Evolutionary conservation across 1,140 invertebrate genomes (phyloP), one percentile per base, ranked within the genome.

Genomic region (Diorhabda elongata): DNA sequence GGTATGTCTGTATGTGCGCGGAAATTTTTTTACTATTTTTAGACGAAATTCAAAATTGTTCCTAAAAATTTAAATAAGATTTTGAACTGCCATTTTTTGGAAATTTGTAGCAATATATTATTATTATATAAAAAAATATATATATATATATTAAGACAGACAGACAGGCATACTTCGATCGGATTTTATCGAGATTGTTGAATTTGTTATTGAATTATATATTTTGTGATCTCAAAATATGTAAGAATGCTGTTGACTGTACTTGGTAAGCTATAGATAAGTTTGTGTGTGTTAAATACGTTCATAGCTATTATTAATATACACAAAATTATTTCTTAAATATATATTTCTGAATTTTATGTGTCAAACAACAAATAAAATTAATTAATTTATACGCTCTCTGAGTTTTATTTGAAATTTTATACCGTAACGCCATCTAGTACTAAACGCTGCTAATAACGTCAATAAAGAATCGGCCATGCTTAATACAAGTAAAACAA

Each of bases 161-260:
- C 44, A 56, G 42, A 44, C 67, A 62, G 61, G 61, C 60, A 63
- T 68, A 68, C 57, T 64, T 58, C 62, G n/a, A 56, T n/a, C 47
- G 70, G 66, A 67, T 43, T 43, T 44, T 45, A 61, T 44, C 26
- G 11, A 64, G 61, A 78, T 76, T 78, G 77, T 78, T 78, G 71
- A 76, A 77, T 79, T 79, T 79, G 77, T 79, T 79, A 78, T 76
- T 75, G 71, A 77, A 75, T 73, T 78, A 79, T 78, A 79, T 77
- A 79, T 79, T 79, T 79, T 79, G 77, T 79, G 78, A 79, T 79
- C 78, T 79, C 78, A 79, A 77, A 79, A 78, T 78, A 79, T 78
- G 76, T 77, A 78, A 76, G 74, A 73, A 77, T 79, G 76, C 74
- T 77, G 76, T 77, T 79, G 75, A 72, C 68, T 77, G 73, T 77